phyloP scores from a whole-genome alignment of 1,140 invertebrate species.

The Antheraea mylitta region DNA sequence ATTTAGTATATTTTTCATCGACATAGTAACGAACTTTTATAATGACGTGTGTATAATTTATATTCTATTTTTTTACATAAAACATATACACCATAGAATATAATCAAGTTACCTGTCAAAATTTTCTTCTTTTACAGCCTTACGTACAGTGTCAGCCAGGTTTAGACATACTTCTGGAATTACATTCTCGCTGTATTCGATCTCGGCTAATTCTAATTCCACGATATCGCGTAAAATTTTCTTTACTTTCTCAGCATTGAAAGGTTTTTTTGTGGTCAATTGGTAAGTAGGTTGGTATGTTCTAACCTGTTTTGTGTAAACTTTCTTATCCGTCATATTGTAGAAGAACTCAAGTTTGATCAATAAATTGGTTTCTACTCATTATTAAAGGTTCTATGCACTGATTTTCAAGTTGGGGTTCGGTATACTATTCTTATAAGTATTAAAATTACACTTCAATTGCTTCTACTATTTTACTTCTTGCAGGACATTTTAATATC shows the following conservation, averaged over 20 bases:
- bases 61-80: background rate
- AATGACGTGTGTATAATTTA: too few relatives aligned
- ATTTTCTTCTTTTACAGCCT: conserved; percentile 68
- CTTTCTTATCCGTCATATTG: conserved; percentile 42
- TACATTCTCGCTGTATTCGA: conserved; percentile 68
- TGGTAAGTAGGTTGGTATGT: conserved; percentile 73
- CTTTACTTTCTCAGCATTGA: conserved; percentile 58
- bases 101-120: conserved; percentile 64
- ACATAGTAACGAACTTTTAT: background rate
- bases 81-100: background rate
- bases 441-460: too few relatives aligned
- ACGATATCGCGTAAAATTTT: conserved; percentile 59
- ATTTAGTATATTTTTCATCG: conserved; percentile 4
- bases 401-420: background rate
- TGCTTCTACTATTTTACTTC: too few relatives aligned
- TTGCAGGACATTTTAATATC: too few relatives aligned
- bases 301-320: conserved; percentile 54
- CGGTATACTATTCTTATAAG: background rate
- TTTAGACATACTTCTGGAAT: conserved; percentile 61
- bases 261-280: conserved; percentile 57
- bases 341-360: conserved; percentile 40
- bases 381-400: background rate
- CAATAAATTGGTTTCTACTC: conserved; percentile 34
- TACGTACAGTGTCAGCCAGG: conserved; percentile 60
- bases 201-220: conserved; percentile 62